phyloP scores from a whole-genome alignment of 2,797 vertebrate species.

The Leucoraja ocellata region DNA sequence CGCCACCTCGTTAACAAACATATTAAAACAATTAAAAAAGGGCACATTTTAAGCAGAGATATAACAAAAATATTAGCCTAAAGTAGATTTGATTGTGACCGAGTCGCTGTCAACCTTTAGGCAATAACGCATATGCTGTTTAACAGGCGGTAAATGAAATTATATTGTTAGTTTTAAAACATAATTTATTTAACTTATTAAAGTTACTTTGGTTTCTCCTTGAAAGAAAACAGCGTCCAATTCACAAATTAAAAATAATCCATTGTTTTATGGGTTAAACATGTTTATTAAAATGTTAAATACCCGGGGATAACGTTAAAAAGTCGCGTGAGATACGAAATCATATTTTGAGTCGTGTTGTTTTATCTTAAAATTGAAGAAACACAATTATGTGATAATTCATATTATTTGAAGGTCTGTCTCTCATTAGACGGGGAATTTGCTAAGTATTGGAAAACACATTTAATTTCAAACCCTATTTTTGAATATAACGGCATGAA shows the following conservation, averaged over 20 bases:
- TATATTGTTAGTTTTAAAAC: background rate
- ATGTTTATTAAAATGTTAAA: background rate
- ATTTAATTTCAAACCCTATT: background rate
- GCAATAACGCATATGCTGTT: background rate
- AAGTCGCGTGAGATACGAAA: background rate
- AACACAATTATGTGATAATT: background rate
- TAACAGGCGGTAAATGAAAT: background rate
- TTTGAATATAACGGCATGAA: background rate
- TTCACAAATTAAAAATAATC: background rate
- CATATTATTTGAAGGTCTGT: background rate
- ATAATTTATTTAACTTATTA: background rate
- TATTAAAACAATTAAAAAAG: background rate
- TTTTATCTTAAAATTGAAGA: background rate
- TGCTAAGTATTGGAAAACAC: background rate
- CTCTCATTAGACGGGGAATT: background rate
- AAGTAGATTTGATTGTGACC: background rate
- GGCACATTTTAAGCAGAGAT: background rate
- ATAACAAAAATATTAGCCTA: background rate
- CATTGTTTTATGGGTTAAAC: background rate
- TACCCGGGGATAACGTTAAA: background rate
- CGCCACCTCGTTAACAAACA: background rate
- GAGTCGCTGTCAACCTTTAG: background rate
- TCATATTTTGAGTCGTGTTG: background rate
- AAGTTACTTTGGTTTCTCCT: background rate
- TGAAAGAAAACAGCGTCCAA: background rate